These are phyloP conservation scores for Rhea americana DNA, from an alignment of 2,113 vertebrate species.

Conservation along the genomic window DNA sequence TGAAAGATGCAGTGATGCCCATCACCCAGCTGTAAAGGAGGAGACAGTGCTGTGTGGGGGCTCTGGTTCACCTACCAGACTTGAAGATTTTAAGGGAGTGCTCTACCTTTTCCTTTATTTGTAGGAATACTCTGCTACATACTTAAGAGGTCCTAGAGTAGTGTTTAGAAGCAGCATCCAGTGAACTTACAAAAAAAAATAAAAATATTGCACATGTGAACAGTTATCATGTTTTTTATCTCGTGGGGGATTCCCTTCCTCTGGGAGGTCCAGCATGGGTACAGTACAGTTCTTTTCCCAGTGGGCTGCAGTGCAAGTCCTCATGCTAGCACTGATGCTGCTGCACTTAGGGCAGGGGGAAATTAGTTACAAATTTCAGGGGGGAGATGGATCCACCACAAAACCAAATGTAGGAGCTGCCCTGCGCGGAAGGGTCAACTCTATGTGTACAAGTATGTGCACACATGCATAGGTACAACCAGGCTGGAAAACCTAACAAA, in stretches of 20 bases:
- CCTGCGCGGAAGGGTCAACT: not conserved
- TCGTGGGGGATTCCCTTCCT: not conserved
- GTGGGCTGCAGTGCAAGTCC: not conserved
- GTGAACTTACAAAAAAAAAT: not conserved
- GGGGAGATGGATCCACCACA: not conserved
- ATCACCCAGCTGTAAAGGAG: not conserved
- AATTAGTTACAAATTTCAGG: not conserved
- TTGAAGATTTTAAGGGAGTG: not conserved
- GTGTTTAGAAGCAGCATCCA: not conserved
- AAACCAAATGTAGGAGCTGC: not conserved
- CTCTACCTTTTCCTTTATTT: not conserved
- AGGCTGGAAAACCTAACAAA: not conserved
- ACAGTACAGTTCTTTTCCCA: not conserved
- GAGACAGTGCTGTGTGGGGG: not conserved
- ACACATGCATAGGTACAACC: not conserved
- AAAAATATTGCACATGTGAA: fast-evolving
- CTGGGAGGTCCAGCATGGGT: not conserved
- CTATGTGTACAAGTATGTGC: not conserved
- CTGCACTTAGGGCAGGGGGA: not conserved
- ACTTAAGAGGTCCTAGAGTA: not conserved
- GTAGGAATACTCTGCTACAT: not conserved
- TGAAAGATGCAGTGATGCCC: not conserved
- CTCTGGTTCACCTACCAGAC: not conserved
- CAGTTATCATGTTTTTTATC: not conserved
- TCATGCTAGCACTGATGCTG: not conserved